Base-by-base conservation (phyloP, 2,113 vertebrate genomes). In the Odocoileus hemionus region DNA sequence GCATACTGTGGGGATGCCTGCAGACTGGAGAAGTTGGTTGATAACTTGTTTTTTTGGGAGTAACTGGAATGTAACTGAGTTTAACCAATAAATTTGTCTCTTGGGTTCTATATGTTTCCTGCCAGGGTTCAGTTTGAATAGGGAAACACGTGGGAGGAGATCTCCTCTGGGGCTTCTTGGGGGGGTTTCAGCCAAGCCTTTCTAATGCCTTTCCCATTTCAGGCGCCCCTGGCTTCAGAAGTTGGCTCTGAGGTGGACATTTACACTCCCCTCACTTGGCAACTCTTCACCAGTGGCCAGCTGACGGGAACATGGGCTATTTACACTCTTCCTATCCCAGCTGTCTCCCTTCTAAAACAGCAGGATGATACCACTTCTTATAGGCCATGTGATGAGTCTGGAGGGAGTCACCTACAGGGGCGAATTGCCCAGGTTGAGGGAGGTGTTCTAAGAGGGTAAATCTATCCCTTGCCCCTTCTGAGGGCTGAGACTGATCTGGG, bases 1-100 rank as follows among this genome's bases (percentile, higher is more conserved):
- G 15, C 15, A 9, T 26, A 45, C 58, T 3, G 12, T 1, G 3
- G 52, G 50, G 45, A 7, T 6, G 15, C 70, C n/a, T 1, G 9
- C 19, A n/a, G 61, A 12, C 2, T 0, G 25, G 33, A 30, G 2
- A 26, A 0, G 3, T 4, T 11, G 11, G 14, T 19, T 0, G 19
- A 45, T 28, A 3, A 11, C 6, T 57, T 8, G 26, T 43, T 55
- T 47, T 94, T 86, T 39, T 4, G 25, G 21, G 39, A 39, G 21
- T 28, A 17, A 19, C 19, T 2, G 82, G 52, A 43, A 23, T 8
- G 10, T 70, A 74, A 21, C 21, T 74, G 36, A 11, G 50, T 78
- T 33, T 52, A 54, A 45, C 33, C 14, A 19, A 54, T 43, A 7
- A 43, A 54, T 16, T 12, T 12, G 4, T n/a, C 54, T 45, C 36